Base-by-base conservation (phyloP, 2,797 vertebrate genomes). In the Octomys mimax region DNA sequence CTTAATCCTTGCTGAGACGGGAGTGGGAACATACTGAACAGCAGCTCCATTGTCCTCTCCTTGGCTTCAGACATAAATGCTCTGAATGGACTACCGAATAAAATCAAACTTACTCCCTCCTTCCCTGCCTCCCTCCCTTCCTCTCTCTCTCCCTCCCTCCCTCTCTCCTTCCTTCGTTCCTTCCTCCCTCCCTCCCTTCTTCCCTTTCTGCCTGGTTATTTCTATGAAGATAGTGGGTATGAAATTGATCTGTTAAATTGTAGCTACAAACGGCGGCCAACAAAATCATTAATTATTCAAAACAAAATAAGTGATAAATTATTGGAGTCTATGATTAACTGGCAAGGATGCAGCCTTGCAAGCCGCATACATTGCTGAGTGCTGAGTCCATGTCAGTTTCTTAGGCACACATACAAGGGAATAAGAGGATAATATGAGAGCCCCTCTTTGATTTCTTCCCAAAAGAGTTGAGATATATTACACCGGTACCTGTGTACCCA, bases 341-440 rank as follows among this genome's bases (percentile, higher is more conserved):
- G 68, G 66, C 79, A 77, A 24, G 46, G 10, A 36, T 4, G 86
- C 83, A 91, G 71, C 92, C 79, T 93, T 95, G 39, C 83, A 57
- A 95, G 9, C 8, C 88, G 5, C 5, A 31, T 81, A 5, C 92
- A 42, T 83, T 6, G 6, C 4, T 87, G 90, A 95, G 82, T 54
- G 88, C 33, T 73, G 86, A 87, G 75, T 39, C 68, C 49, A 24
- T 64, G 82, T 77, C 88, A 54, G 36, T 73, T 96, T 97, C 91
- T 82, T 68, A 91, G 71, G 84, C 62, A 96, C 66, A 94, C 13
- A 82, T 14, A 28, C 33, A 90, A 93, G 59, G 31, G 36, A 87
- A 46, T 66, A 79, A 91, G 88, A 95, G 94, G 84, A 96, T 82
- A 78, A 21, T 79, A 68, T 87, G 79, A 88, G 39, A 57, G 54